Conservation (phyloP, 2,113 vertebrate species). For the Leptobrachium ailaonicum region DNA sequence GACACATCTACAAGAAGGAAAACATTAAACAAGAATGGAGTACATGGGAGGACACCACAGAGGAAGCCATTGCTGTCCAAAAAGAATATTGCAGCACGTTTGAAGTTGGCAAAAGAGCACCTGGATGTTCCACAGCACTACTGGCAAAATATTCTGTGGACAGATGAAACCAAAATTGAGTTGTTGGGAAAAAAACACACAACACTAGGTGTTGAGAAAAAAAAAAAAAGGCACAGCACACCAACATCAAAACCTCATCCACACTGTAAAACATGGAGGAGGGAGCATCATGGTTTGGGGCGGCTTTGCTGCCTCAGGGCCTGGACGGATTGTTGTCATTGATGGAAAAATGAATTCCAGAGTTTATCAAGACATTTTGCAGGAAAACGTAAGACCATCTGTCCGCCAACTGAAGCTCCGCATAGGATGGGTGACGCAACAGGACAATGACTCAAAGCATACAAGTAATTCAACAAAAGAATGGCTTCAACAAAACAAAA, state of each 20-base stretch:
- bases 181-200: slow-evolving; percentile 4
- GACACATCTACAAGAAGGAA: not conserved
- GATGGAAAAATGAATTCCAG: slow-evolving; percentile 6
- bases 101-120: slow-evolving; percentile 3
- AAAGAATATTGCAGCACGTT: not conserved
- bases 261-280: not conserved
- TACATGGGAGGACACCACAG: not conserved
- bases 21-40: not conserved
- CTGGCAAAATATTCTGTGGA: slow-evolving; percentile 4
- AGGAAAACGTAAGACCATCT: not conserved
- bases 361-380: slow-evolving; percentile 11
- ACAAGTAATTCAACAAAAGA: slow-evolving; percentile 5
- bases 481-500: slow-evolving; percentile 1
- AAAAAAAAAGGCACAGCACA: slow-evolving; percentile 9
- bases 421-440: slow-evolving; percentile 1
- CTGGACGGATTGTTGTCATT: not conserved
- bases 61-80: not conserved
- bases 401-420: not conserved
- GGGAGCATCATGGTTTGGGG: slow-evolving; percentile 8
- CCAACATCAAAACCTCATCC: slow-evolving; percentile 12
- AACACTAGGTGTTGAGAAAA: slow-evolving; percentile 18
- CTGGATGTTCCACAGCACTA: not conserved
- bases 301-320: slow-evolving; percentile 6
- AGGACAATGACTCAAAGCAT: slow-evolving; percentile 4
- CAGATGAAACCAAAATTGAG: slow-evolving; percentile 16